These are phyloP conservation scores for Gadus macrocephalus DNA, from an alignment of 2,113 vertebrate genomes.

Conservation along the genomic window DNA sequence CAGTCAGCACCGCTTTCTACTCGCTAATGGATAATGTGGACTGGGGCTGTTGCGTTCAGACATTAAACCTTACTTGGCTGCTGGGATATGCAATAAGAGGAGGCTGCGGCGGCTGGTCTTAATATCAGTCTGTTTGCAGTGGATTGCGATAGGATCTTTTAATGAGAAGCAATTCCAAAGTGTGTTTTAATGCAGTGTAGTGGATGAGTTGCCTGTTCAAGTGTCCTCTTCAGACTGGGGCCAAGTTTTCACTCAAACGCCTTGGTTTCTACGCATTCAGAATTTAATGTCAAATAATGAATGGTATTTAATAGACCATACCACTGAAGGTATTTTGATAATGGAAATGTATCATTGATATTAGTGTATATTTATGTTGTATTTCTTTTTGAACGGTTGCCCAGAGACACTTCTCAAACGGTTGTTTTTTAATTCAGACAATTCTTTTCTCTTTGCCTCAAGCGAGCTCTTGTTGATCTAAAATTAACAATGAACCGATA, in stretches of 20 bases:
- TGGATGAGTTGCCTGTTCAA: too few species aligned
- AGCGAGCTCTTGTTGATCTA: not conserved
- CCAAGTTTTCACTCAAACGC: too few species aligned
- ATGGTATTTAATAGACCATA: too few species aligned
- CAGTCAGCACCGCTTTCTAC: slow-evolving; percentile 22
- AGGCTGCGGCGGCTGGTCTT: not conserved
- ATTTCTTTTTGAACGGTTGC: too few species aligned
- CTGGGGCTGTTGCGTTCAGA: slow-evolving; percentile 27
- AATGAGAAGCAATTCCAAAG: too few species aligned
- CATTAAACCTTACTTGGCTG: slow-evolving; percentile 35
- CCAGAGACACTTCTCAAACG: too few species aligned
- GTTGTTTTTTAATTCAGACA: too few species aligned
- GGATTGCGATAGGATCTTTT: too few species aligned
- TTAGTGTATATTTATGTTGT: not conserved
- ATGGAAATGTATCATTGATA: not conserved
- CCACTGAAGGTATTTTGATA: too few species aligned
- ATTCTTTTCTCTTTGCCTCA: not conserved
- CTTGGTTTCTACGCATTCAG: not conserved
- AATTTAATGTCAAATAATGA: not conserved
- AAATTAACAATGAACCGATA: slow-evolving; percentile 12
- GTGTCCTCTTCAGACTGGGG: too few species aligned
- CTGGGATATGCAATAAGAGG: slow-evolving; percentile 15
- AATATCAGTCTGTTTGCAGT: not conserved
- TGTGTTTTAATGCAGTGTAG: too few species aligned
- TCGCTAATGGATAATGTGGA: slow-evolving; percentile 47